phyloP scores from a whole-genome alignment of 1,140 invertebrate species.

The Glossosoma conforme region DNA sequence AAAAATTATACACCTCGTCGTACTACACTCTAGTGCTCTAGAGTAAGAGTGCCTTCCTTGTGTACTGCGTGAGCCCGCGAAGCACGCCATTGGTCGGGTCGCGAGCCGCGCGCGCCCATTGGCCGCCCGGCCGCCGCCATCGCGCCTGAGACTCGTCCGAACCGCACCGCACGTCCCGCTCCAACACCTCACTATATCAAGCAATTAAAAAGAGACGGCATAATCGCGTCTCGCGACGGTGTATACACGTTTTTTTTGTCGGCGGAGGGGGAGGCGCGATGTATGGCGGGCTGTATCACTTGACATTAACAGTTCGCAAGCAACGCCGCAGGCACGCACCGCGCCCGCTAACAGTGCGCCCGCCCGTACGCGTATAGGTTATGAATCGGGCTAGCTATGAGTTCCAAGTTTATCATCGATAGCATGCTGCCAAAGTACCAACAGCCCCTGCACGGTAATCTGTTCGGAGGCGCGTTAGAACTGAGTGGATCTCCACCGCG shows the following conservation, averaged over 20 bases:
- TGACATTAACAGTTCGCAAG: constrained; percentile 51
- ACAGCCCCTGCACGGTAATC: constrained; percentile 53
- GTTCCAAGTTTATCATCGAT: constrained; percentile 95
- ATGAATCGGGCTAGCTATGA: constrained; percentile 86
- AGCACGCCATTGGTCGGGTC: constrained; percentile 49
- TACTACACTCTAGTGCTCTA: no score
- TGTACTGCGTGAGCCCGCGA: constrained; percentile 26
- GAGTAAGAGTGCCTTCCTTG: not conserved
- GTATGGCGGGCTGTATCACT: constrained; percentile 44
- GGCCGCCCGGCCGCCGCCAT: constrained; percentile 17
- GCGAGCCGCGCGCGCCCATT: constrained; percentile 33
- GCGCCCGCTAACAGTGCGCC: constrained; percentile 49
- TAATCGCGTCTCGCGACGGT: constrained; percentile 40
- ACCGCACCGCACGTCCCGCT: not conserved
- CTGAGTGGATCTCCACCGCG: constrained; percentile 44
- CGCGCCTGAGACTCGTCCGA: constrained; percentile 34
- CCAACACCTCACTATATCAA: not conserved
- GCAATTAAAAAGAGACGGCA: constrained; percentile 1
- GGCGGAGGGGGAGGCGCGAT: constrained; percentile 6
- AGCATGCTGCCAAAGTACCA: constrained; percentile 93
- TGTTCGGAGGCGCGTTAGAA: constrained; percentile 49
- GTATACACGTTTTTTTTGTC: constrained; percentile 33
- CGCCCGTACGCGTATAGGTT: constrained; percentile 48
- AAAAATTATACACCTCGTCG: no score
- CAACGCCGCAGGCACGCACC: constrained; percentile 50